A percentile compares a stretch with the other conserved stretches of the same genome.
Conservation (phyloP, 2,113 vertebrate species). For the Otis tarda region DNA sequence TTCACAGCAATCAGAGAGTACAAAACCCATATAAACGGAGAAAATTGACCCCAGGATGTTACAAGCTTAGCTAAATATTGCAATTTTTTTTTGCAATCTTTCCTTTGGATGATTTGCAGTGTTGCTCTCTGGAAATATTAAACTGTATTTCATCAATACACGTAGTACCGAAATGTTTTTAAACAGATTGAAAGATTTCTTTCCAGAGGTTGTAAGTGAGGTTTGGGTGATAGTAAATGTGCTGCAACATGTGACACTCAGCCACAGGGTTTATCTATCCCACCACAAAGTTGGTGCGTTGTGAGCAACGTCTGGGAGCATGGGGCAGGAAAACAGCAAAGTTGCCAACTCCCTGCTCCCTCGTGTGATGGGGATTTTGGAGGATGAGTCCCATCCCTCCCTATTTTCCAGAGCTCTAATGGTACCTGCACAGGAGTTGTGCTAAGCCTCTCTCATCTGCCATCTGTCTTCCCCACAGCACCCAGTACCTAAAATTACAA, state of each 20-base stretch:
- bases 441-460: background rate
- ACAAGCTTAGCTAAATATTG: background rate
- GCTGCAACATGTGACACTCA: background rate
- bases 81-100: fast-evolving
- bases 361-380: fast-evolving
- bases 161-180: background rate
- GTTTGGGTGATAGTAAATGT: background rate
- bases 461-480: background rate
- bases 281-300: fast-evolving
- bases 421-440: background rate
- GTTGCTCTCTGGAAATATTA: background rate
- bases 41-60: fast-evolving
- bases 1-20: background rate
- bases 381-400: background rate
- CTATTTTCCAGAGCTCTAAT: background rate
- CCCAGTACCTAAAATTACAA: background rate
- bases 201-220: background rate
- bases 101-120: fast-evolving
- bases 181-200: background rate
- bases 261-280: background rate
- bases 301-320: no score
- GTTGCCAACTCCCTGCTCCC: background rate
- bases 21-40: fast-evolving
- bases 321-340: fast-evolving
- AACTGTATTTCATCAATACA: background rate